Evolutionary conservation across 2,888 invertebrate species (phyloP), one percentile per base, ranked within the genome.

Genomic region (Acronicta leporina): DNA sequence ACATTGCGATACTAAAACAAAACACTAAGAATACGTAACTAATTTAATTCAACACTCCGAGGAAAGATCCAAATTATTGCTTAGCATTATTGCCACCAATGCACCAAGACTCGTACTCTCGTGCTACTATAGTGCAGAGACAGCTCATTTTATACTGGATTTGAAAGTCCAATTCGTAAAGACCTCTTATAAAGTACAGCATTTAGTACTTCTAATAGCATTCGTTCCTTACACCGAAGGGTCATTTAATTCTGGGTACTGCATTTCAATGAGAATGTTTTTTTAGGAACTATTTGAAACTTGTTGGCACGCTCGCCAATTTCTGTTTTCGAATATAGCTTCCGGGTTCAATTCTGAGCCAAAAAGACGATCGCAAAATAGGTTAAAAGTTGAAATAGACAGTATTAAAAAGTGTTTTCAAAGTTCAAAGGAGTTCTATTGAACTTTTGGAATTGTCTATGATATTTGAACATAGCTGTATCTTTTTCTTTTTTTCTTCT

Each of bases 281-380:
- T 44, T 56, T 20, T 3, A 43, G 43, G 48, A 63, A 57, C 33
- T 49, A n/a, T 42, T 40, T 7, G 14, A 41, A 49, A 41, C 25
- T 46, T 27, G 27, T 65, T 69, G 59, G 62, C 57, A 46, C 7
- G 48, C 3, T 51, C 57, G 69, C 76, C 73, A 73, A 66, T 48
- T 48, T 44, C 47, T 43, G 51, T 47, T 35, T 41, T 33, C 48
- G 48, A 48, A 47, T 73, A 50, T 61, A 38, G 58, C 56, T 70
- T 70, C 64, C 60, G 35, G 45, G 14, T 52, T 69, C 64, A 46
- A 64, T 56, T n/a, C 41, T 20, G 35, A 61, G 60, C 70, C 61
- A 77, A 59, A 47, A 61, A 66, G 15, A 55, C 40, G 49, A 20
- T 53, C 33, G 20, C 7, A 45, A 62, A 73, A 55, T 70, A 59